Percentiles rank a stretch among this genome's conserved stretches.
These are phyloP conservation scores for Sparus aurata DNA, from an alignment of 2,797 vertebrate genomes.

Conservation along the genomic window DNA sequence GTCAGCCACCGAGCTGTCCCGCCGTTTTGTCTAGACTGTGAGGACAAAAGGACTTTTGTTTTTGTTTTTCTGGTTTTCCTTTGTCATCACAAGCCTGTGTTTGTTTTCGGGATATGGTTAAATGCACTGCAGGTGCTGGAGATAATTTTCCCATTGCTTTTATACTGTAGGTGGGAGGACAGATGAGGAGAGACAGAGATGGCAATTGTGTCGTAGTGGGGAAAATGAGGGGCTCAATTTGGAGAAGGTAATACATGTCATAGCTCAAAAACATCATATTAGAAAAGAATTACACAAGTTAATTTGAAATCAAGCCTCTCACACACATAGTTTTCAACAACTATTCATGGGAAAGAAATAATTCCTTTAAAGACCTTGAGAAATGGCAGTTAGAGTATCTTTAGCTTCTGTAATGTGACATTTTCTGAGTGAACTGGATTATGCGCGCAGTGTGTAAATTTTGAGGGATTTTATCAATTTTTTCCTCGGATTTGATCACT, in stretches of 20 bases:
- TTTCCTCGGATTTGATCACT: background rate
- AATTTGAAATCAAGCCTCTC: background rate
- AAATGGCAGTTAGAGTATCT: background rate
- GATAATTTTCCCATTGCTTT: conserved; percentile 23
- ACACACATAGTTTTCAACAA: background rate
- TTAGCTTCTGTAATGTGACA: conserved; percentile 1
- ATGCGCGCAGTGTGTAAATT: background rate
- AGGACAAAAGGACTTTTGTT: conserved; percentile 61
- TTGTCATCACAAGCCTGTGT: conserved; percentile 16
- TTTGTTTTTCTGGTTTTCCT: conserved; percentile 22
- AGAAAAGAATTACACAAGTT: background rate
- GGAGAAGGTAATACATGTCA: background rate
- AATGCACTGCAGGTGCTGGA: conserved; percentile 36
- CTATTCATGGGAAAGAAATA: too few relatives aligned
- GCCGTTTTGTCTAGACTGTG: conserved; percentile 59
- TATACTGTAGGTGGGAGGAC: background rate
- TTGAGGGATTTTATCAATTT: conserved; percentile 7
- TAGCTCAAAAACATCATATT: background rate
- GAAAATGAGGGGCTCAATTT: conserved; percentile 4
- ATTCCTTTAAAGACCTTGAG: background rate
- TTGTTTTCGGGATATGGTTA: conserved; percentile 25
- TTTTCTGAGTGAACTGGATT: background rate
- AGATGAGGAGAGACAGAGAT: conserved; percentile 23
- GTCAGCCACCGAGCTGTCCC: conserved; percentile 50
- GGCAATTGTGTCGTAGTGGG: background rate